Conservation (phyloP, 2,113 vertebrate species). For the Cervus canadensis region DNA sequence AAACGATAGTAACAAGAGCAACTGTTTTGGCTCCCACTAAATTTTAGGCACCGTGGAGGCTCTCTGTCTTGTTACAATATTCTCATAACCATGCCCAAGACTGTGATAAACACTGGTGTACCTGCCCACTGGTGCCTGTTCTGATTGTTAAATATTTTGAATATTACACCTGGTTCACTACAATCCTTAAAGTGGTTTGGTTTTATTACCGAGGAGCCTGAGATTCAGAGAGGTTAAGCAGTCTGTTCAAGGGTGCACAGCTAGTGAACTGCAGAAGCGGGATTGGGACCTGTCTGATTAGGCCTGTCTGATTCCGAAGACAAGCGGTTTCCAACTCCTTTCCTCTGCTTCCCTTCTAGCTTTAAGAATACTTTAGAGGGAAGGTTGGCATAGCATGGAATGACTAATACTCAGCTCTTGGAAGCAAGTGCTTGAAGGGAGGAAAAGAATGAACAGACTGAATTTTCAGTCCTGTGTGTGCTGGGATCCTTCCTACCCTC, state of each 20-base stretch:
- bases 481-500: neutral
- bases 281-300: neutral
- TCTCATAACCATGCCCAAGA: neutral
- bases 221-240: neutral
- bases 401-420: neutral
- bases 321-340: neutral
- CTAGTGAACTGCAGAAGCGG: neutral
- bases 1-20: too few species aligned
- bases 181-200: neutral
- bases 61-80: rapidly evolving
- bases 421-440: neutral
- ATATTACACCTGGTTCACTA: neutral
- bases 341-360: neutral
- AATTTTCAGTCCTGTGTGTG: neutral
- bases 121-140: rapidly evolving
- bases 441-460: neutral
- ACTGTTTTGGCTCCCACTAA: too few species aligned
- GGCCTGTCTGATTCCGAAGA: neutral
- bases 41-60: neutral
- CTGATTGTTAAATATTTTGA: neutral
- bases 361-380: neutral
- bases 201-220: neutral
- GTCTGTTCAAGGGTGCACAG: too few species aligned
- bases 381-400: neutral
- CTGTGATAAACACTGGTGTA: rapidly evolving